Evolutionary conservation across 2,888 invertebrate genomes (phyloP), one percentile per base, ranked within the genome.

Genomic region (Caenorhabditis becei): DNA sequence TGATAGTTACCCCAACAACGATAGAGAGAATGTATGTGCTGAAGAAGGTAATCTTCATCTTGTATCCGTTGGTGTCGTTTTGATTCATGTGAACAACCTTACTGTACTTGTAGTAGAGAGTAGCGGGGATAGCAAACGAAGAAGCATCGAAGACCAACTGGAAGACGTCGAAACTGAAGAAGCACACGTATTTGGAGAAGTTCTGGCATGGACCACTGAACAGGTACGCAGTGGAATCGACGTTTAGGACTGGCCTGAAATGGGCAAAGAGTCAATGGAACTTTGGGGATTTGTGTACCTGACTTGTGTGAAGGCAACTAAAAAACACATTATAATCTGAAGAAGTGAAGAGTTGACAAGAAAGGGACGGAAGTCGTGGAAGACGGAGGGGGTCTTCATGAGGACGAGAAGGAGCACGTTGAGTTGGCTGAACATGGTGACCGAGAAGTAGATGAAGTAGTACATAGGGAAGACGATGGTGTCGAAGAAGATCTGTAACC

Each of bases 301-400:
- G 72, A 72, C 63, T 72, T 72, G 72, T 24, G 63, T 72, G 49
- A 72, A 72, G 4, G 32, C 4, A 14, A 65, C 28, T 0, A 65
- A 23, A 16, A 56, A 32, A 37, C 63, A 72, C 72, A 72, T 72
- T 3, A 56, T 1, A 1, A 72, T 35, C 28, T 72, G 72, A 3
- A 72, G 58, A n/a, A 49, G 18, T 1, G 72, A 72, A 51, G 72
- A 72, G 18, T 72, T 63, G 24, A 69, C 24, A 8, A 77, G 53
- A 37, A 67, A 62, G 35, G 69, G 7, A n/a, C 56, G 62, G 28
- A 77, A 67, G 37, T 77, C 62, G 47, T 54, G 51, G 62, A 77
- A 69, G 51, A 51, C 51, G 11, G 51, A 51, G 14, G 51, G 51
- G 4, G 51, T 51, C 14, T 26, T 51, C 51, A 51, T 23, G 14